Evolutionary conservation across 2,797 vertebrate genomes (phyloP).

Genomic region (Chiloscyllium punctatum): DNA sequence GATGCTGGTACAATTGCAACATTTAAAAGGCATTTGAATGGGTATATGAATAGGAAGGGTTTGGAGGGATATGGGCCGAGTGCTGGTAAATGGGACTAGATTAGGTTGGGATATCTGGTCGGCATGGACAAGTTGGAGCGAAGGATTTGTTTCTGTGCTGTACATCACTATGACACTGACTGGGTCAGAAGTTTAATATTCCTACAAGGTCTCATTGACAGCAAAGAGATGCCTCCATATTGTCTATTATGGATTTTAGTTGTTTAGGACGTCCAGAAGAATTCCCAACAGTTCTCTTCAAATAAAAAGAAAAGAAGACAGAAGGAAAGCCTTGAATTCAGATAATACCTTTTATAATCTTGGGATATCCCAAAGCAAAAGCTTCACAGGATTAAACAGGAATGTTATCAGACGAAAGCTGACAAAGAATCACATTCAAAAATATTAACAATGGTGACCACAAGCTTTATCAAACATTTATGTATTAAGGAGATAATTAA

Average conservation of each 20-base stretch:
- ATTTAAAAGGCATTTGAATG: too few relatives aligned
- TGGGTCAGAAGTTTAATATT: neutral
- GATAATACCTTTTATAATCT: neutral
- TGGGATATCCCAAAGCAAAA: neutral
- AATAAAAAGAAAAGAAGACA: neutral
- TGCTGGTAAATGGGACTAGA: too few relatives aligned
- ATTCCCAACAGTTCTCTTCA: neutral
- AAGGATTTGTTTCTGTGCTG: too few relatives aligned
- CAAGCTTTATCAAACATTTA: neutral
- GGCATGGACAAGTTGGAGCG: too few relatives aligned
- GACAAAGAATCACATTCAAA: neutral
- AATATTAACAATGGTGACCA: neutral
- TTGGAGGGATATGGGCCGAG: too few relatives aligned
- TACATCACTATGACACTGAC: too few relatives aligned
- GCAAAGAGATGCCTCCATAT: neutral
- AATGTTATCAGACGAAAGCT: neutral
- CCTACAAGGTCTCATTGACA: neutral
- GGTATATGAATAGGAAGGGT: too few relatives aligned
- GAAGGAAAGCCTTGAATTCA: neutral
- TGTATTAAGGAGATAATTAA: neutral
- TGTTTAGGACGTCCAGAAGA: neutral
- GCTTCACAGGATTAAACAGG: neutral
- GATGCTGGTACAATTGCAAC: too few relatives aligned
- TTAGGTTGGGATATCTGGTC: too few relatives aligned
- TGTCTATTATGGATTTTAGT: neutral